Percentiles rank a stretch among this genome's conserved stretches.
Evolutionary conservation across 2,797 vertebrate genomes (phyloP).

Genomic region (Sebastes vulpes): DNA sequence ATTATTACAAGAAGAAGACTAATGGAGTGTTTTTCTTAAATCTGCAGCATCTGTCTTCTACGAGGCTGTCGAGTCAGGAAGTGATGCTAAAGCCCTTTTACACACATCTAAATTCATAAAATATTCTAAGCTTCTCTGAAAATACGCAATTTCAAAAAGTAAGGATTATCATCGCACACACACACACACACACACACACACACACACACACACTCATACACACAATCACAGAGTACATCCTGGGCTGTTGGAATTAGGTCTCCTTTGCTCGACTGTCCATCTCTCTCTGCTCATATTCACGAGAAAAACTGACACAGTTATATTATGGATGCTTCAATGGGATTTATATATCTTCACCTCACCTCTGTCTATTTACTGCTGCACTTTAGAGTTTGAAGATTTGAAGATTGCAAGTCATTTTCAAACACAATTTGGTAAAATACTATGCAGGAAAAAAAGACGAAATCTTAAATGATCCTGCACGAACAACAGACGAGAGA

Average conservation of each 20-base stretch:
- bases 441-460: neutral
- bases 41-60: neutral
- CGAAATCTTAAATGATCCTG: neutral
- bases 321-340: neutral
- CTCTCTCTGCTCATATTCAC: neutral
- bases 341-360: neutral
- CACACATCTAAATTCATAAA: neutral
- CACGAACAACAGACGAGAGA: neutral
- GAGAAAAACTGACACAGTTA: neutral
- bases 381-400: neutral
- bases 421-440: neutral
- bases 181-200: neutral
- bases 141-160: neutral
- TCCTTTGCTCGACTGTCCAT: neutral
- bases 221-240: neutral
- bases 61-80: neutral
- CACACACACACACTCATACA: no score
- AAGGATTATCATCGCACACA: neutral
- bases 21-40: neutral
- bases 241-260: neutral
- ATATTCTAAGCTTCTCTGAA: neutral
- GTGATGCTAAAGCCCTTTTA: neutral
- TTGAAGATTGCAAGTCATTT: neutral
- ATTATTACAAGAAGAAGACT: neutral
- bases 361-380: neutral